Conservation (phyloP, 2,888 invertebrate species). For the Cheilosia vernalis region DNA sequence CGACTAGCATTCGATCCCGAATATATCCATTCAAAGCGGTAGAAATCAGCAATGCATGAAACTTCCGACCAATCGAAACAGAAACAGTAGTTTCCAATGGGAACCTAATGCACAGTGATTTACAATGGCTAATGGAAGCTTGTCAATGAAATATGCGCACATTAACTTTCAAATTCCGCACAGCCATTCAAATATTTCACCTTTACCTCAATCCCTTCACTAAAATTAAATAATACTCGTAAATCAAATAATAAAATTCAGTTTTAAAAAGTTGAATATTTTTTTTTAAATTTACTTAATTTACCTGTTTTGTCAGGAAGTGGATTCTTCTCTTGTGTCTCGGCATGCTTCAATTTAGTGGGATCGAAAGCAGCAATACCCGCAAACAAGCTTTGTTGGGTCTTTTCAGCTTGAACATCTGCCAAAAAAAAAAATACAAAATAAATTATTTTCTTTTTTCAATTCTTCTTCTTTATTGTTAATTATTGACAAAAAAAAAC, state of each 20-base stretch:
- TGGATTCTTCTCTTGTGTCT: conserved; percentile 96
- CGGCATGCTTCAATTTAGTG: conserved; percentile 93
- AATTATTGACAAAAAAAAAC: conserved; percentile 3
- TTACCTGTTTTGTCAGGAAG: conserved; percentile 97
- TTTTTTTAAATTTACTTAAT: conserved; percentile 28
- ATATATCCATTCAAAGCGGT: no score
- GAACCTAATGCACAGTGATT: no score
- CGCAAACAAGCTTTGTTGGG: conserved; percentile 91
- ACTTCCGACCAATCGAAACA: no score
- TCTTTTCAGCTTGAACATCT: conserved; percentile 95
- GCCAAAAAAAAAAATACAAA: conserved; percentile 63
- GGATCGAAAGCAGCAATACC: conserved; percentile 94
- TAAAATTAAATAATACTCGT: no score
- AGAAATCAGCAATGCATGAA: no score
- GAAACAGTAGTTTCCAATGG: no score
- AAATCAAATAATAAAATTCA: not conserved
- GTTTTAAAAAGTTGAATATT: not conserved
- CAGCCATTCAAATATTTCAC: no score
- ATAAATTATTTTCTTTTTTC: not conserved
- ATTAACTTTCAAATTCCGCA: not conserved
- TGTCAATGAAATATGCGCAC: no score
- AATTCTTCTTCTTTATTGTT: not conserved
- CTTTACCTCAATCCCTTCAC: no score
- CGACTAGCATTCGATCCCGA: no score
- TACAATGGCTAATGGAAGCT: no score